Conservation (phyloP, 2,888 invertebrate genomes). For the Torymus texanus region DNA sequence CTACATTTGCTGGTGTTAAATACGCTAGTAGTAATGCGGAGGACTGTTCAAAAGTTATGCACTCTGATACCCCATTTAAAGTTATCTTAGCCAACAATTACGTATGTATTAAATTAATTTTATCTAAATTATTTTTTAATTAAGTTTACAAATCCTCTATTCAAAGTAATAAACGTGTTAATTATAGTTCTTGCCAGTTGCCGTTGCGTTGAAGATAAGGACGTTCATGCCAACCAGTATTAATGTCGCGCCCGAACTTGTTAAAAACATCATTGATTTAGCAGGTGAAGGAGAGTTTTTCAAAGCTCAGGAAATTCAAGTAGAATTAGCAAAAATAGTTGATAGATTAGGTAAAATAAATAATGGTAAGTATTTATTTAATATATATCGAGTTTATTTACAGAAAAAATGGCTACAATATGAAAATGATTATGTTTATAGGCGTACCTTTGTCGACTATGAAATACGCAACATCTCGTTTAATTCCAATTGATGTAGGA, state of each 20-base stretch:
- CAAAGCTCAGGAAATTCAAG: slow-evolving; percentile 7
- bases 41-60: slow-evolving; percentile 80
- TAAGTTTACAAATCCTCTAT: no score
- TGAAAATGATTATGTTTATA: neutral
- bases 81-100: slow-evolving; percentile 24
- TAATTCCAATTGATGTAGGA: slow-evolving; percentile 14
- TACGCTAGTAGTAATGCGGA: slow-evolving; percentile 85
- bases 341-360: slow-evolving; percentile 12
- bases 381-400: neutral
- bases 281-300: neutral
- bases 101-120: slow-evolving; percentile 5
- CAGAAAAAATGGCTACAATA: neutral
- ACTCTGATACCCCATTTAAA: slow-evolving; percentile 55
- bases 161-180: neutral
- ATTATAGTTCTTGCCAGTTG: slow-evolving; percentile 23
- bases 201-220: slow-evolving; percentile 5
- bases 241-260: slow-evolving; percentile 31
- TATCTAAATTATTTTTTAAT: neutral
- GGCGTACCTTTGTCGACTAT: slow-evolving; percentile 2
- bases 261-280: neutral
- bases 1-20: slow-evolving; percentile 87
- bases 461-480: slow-evolving; percentile 14
- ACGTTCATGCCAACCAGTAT: slow-evolving; percentile 40
- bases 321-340: neutral
- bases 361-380: neutral